phyloP scores from a whole-genome alignment of 2,797 vertebrate genomes.

The Lates japonicus region DNA sequence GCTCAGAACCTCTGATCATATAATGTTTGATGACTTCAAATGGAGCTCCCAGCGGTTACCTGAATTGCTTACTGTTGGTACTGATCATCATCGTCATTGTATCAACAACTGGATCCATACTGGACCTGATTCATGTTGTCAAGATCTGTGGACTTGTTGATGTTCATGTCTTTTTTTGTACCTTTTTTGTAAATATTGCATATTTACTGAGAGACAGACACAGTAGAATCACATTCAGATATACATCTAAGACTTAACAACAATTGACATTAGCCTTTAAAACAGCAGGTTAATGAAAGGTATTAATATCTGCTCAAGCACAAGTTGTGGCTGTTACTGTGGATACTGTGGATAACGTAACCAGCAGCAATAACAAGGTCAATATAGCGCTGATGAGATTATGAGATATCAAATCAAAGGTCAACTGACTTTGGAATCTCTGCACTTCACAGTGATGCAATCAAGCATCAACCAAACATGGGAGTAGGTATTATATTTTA shows the following conservation, averaged over 20 bases:
- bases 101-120: slow-evolving; percentile 1
- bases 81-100: not conserved
- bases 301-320: slow-evolving; percentile 7
- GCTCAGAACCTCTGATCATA: slow-evolving; percentile 29
- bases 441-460: slow-evolving; percentile 1
- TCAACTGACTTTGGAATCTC: slow-evolving; percentile 27
- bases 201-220: not conserved
- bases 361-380: slow-evolving; percentile 38
- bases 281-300: slow-evolving; percentile 19
- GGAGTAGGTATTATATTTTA: not conserved
- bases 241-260: not conserved
- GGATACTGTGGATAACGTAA: slow-evolving; percentile 15
- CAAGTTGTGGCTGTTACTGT: not conserved
- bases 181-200: not conserved
- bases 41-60: slow-evolving; percentile 8
- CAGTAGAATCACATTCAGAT: not conserved
- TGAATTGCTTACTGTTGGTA: slow-evolving; percentile 3
- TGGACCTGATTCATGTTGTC: not conserved
- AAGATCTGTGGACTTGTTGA: not conserved
- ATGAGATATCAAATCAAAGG: slow-evolving; percentile 40
- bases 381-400: slow-evolving; percentile 32
- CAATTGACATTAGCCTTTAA: slow-evolving; percentile 23
- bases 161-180: not conserved
- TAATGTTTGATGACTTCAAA: slow-evolving; percentile 27
- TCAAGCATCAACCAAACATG: not conserved